phyloP scores from a whole-genome alignment of 2,113 vertebrate genomes.

The Ptychochromis oligacanthus region DNA sequence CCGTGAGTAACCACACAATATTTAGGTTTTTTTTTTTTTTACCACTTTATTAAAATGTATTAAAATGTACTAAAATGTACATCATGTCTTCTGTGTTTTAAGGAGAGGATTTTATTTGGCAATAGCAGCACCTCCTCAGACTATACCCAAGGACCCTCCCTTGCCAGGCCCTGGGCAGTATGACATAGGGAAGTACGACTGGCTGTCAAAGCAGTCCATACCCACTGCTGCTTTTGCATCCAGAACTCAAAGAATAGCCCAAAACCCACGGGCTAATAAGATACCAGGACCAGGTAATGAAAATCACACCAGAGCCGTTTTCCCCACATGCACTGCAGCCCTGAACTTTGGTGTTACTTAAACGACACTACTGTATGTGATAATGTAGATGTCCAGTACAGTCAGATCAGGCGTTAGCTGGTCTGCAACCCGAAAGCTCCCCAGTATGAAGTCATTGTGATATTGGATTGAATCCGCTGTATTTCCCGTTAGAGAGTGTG shows the following conservation, averaged over 20 bases:
- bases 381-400: background rate
- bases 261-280: background rate
- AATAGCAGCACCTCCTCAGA: slow-evolving; percentile 72
- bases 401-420: background rate
- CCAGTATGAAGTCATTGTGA: background rate
- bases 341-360: background rate
- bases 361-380: background rate
- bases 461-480: background rate
- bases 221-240: slow-evolving; percentile 81
- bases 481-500: background rate
- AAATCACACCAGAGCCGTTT: background rate
- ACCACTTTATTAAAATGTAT: background rate
- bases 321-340: background rate
- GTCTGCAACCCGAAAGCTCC: background rate
- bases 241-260: slow-evolving; percentile 63
- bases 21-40: background rate
- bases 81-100: slow-evolving; percentile 52
- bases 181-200: slow-evolving; percentile 55
- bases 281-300: slow-evolving; percentile 82
- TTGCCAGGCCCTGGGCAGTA: slow-evolving; percentile 81
- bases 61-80: background rate
- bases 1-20: slow-evolving; percentile 69
- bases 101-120: slow-evolving; percentile 73
- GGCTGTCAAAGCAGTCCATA: slow-evolving; percentile 64
- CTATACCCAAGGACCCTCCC: slow-evolving; percentile 70